A percentile compares a stretch with the other conserved stretches of the same genome.
Conservation (phyloP, 2,797 vertebrate genomes). For the Myotis myotis region DNA sequence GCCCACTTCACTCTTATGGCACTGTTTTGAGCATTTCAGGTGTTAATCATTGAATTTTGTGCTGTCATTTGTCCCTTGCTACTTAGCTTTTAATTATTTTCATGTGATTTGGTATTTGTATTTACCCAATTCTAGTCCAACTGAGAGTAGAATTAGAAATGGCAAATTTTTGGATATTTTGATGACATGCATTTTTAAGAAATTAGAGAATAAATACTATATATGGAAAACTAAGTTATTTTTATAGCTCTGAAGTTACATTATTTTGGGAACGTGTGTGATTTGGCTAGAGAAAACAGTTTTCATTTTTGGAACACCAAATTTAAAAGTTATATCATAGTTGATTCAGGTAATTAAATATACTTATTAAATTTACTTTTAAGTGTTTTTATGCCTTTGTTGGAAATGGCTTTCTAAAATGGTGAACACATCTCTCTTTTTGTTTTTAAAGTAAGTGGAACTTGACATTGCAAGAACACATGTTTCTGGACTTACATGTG, state of each 20-base stretch:
- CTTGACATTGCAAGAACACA: neutral
- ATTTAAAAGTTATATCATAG: conserved; percentile 16
- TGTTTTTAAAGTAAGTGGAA: neutral
- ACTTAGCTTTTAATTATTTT: conserved; percentile 35
- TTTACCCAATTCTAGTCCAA: neutral
- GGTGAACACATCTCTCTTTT: too few species aligned
- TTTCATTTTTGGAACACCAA: conserved; percentile 33
- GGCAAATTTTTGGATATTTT: neutral
- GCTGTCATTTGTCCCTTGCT: neutral
- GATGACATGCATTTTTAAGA: conserved; percentile 2
- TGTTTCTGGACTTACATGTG: neutral
- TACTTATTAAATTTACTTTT: conserved; percentile 42
- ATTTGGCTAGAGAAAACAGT: conserved; percentile 24
- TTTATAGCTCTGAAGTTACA: neutral
- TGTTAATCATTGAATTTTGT: neutral
- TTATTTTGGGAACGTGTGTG: conserved; percentile 39
- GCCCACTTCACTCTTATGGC: neutral
- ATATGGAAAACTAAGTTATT: conserved; percentile 35
- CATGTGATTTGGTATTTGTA: neutral
- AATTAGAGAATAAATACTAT: conserved; percentile 20
- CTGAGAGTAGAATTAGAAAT: neutral
- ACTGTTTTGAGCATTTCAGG: neutral
- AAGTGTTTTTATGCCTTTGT: neutral
- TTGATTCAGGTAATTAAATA: neutral
- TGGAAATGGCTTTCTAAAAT: conserved; percentile 11